Evolutionary conservation across 2,888 invertebrate species (phyloP).

Genomic region (Serrognathus titanus): DNA sequence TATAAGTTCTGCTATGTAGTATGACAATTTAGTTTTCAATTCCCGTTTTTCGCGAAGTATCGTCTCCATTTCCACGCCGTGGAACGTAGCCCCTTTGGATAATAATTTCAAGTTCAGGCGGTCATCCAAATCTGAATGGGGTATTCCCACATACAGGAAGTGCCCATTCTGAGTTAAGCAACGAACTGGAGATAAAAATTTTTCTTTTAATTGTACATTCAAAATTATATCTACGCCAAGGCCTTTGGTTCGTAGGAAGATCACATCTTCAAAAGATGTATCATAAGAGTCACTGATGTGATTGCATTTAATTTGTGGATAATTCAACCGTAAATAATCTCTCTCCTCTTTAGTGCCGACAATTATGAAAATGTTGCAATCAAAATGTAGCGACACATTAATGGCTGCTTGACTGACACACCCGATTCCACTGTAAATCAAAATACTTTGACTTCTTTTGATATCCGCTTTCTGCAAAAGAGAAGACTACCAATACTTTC

Average conservation of each 20-base stretch:
- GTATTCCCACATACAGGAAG: conserved; percentile 84
- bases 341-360: conserved; percentile 83
- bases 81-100: conserved; percentile 55
- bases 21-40: too few species aligned
- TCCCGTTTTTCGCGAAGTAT: too few species aligned
- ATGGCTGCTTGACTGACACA: conserved; percentile 77
- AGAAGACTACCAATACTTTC: background rate
- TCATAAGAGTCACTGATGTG: conserved; percentile 87
- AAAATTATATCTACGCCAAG: conserved; percentile 86
- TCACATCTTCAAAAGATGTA: conserved; percentile 80
- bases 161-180: conserved; percentile 60
- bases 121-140: conserved; percentile 66
- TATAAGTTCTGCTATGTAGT: too few species aligned
- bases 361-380: conserved; percentile 78
- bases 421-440: conserved; percentile 61
- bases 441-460: conserved; percentile 35
- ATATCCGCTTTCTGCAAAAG: conserved; percentile 30
- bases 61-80: conserved; percentile 55
- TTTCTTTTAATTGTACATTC: conserved; percentile 88
- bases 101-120: conserved; percentile 57
- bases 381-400: conserved; percentile 59
- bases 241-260: conserved; percentile 76
- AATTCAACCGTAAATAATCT: conserved; percentile 75
- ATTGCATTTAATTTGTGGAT: conserved; percentile 63
- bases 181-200: conserved; percentile 67